These are phyloP conservation scores for Valencia hispanica DNA, from an alignment of 2,797 vertebrate genomes.

Conservation along the genomic window DNA sequence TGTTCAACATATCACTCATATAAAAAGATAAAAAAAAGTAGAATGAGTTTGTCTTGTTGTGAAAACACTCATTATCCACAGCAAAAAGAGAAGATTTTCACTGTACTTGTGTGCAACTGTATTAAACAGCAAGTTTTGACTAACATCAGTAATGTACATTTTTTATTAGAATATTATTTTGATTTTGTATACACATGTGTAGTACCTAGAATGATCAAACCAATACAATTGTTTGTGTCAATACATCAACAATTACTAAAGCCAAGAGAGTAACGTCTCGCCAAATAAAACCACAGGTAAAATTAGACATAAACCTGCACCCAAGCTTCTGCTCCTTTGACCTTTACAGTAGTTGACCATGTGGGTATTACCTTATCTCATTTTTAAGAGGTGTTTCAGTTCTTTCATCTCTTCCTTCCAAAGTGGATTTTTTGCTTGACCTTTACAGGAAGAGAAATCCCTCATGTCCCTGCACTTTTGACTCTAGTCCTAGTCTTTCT, in stretches of 20 bases:
- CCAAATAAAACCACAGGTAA: neutral
- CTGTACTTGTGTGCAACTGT: no score
- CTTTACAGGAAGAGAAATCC: slow-evolving; percentile 50
- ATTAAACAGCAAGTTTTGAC: no score
- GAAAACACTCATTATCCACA: no score
- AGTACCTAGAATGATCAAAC: neutral
- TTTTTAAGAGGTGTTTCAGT: slow-evolving; percentile 34
- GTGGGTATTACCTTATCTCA: slow-evolving; percentile 23
- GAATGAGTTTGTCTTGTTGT: no score
- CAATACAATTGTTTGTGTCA: neutral
- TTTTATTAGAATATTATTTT: neutral
- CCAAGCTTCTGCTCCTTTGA: slow-evolving; percentile 27
- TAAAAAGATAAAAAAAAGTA: no score
- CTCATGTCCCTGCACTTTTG: slow-evolving; percentile 22
- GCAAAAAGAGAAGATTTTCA: no score
- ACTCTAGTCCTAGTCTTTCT: slow-evolving; percentile 39
- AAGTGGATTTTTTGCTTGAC: slow-evolving; percentile 45
- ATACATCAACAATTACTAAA: neutral
- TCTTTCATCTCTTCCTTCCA: slow-evolving; percentile 37
- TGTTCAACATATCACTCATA: no score
- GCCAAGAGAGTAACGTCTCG: neutral
- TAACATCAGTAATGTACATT: neutral
- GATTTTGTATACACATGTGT: neutral
- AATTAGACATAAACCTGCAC: neutral
- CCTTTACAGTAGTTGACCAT: slow-evolving; percentile 34